A percentile compares a stretch with the other conserved stretches of the same genome.
Evolutionary conservation across 1,140 invertebrate genomes (phyloP).

Genomic region (Tetramorium alpestre): DNA sequence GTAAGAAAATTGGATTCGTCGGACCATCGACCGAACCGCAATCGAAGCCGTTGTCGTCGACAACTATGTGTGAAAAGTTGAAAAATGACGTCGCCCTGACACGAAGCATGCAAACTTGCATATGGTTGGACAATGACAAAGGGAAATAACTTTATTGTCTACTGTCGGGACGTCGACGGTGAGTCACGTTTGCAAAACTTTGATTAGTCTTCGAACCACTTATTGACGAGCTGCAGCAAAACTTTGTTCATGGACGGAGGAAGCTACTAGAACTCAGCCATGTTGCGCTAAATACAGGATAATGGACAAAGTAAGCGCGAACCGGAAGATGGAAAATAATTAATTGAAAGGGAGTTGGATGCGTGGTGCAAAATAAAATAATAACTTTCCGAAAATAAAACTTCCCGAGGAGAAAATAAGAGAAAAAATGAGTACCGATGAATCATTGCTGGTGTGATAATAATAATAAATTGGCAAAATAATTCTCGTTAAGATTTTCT

Average conservation of each 20-base stretch:
- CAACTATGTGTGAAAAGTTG: constrained; percentile 19
- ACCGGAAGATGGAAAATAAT: constrained; percentile 64
- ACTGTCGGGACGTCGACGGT: not conserved
- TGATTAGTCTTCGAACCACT: constrained; percentile 78
- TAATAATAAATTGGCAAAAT: not conserved
- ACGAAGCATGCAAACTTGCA: not conserved
- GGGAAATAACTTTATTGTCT: constrained; percentile 47
- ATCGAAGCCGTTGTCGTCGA: constrained; percentile 11
- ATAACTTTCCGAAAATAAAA: not conserved
- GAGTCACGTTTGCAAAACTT: constrained; percentile 77
- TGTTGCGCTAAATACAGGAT: constrained; percentile 53
- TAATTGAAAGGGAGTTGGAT: constrained; percentile 57
- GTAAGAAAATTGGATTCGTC: constrained; percentile 59
- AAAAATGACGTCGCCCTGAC: not conserved
- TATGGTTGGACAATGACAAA: not conserved
- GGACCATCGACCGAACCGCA: constrained; percentile 27
- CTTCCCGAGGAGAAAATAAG: not conserved
- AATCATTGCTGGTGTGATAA: constrained; percentile 2
- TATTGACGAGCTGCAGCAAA: constrained; percentile 76
- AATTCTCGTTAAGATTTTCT: not conserved
- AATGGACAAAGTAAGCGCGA: constrained; percentile 69
- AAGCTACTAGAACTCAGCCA: constrained; percentile 5
- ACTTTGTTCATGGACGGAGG: constrained; percentile 61
- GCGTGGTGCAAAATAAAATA: not conserved
- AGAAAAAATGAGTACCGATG: not conserved